Evolutionary conservation across 2,888 invertebrate species (phyloP), one percentile per base, ranked within the genome.

Genomic region (Drosophila imparisetae): DNA sequence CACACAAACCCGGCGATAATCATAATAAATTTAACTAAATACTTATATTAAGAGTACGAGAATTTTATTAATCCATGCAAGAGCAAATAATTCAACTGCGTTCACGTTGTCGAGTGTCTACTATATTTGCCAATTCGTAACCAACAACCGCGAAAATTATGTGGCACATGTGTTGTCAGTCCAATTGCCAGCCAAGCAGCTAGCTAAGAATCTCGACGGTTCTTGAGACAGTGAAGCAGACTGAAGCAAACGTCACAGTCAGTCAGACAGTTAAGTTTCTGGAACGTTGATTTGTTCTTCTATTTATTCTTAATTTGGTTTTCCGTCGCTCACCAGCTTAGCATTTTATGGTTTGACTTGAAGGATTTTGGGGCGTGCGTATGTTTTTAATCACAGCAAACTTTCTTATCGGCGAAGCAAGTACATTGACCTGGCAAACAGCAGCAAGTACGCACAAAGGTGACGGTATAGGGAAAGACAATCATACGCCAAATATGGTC

Each of bases 391-490:
- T 72, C 67, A 36, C 63, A 59, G 60, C 84, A 86, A 48, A 57
- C 30, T 6, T 40, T 18, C 3, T 40, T n/a, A 3, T 38, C 49
- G 1, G 32, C 2, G 11, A 30, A 13, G 49, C 85, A 85, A 38
- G 30, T 34, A 29, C 87, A 89, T 5, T 67, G 34, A 5, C 67
- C 82, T 0, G n/a, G 30, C 10, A 58, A 60, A 36, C 85, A 89
- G 42, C 66, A 70, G 40, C 85, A 85, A 8, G 10, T 52, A 30
- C 45, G 52, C 10, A 57, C 1, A 34, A 84, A 49, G 0, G 59
- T 55, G 3, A 75, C 58, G 7, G 49, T 59, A 4, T 57, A 73
- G 1, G 93, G 93, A 48, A 92, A 93, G 1, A 91, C 90, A 38
- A 93, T 81, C 11, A 85, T 91, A 66, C 88, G 92, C 66, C 79